Evolutionary conservation across 2,888 invertebrate genomes (phyloP), one percentile per base, ranked within the genome.

Genomic region (Ceramica pisi): DNA sequence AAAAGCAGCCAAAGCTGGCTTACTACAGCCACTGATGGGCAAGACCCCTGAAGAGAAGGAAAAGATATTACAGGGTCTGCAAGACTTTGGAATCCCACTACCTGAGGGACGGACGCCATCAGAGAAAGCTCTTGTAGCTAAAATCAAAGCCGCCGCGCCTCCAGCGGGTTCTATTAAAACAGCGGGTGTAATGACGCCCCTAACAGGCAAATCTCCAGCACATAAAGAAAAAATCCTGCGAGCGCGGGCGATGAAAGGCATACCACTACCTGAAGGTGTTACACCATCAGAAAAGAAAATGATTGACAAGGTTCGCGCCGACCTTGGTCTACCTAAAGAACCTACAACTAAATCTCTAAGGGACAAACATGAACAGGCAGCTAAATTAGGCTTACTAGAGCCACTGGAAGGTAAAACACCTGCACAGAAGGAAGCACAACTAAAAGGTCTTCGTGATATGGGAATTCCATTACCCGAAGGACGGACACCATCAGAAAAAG

Each of bases 201-300:
- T 88, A 7, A 69, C 77, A 44, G 48, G 48, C 1, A 48, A 48
- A 48, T 9, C 48, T n/a, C 48, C 48, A 2, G n/a, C 8, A n/a
- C 9, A 9, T 8, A 48, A 48, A 48, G 48, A 48, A 48, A 48
- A 48, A 48, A 19, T 48, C n/a, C 9, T 48, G 3, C 7, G 9
- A 48, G 48, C 48, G 8, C 48, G 48, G 7, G 48, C 48, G 0
- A 48, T 48, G n/a, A 48, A 48, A 21, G 48, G 48, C 7, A 21
- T 78, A 21, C 80, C 80, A 2, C 51, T 69, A 0, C 85, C 87
- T 9, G 83, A 82, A 73, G 85, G 78, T 2, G 74, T 79, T 56
- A 76, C 87, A 1, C n/a, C 78, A 8, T 87, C 89, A 1, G 88
- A 87, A 71, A 66, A 82, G 71, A 72, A 59, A 7, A n/a, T 73